These are phyloP conservation scores for Drosophila serrata DNA, from an alignment of 1,140 invertebrate genomes.

Conservation along the genomic window DNA sequence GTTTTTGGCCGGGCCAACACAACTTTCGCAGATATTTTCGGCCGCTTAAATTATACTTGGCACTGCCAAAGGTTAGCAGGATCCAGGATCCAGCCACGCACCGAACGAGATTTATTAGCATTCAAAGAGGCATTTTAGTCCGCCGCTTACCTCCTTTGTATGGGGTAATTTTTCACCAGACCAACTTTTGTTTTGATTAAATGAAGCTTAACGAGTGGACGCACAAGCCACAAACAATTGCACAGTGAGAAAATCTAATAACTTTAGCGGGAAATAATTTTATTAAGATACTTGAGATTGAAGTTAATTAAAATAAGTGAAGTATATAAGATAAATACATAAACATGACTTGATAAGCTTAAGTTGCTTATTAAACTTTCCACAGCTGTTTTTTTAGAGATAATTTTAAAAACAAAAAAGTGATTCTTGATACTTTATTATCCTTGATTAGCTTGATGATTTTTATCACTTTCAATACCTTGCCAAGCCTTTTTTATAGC, in stretches of 20 bases:
- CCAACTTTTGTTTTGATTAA: constrained; percentile 84
- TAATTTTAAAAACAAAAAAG: no score
- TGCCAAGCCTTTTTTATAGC: no score
- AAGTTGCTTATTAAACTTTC: no score
- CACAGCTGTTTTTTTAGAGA: no score
- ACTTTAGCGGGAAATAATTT: background rate
- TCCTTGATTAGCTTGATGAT: no score
- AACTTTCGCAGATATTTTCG: constrained; percentile 41
- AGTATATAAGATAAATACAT: no score
- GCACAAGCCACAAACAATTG: constrained; percentile 39
- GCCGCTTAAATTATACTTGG: constrained; percentile 65
- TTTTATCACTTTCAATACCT: no score
- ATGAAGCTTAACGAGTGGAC: constrained; percentile 79
- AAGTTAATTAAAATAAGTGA: no score
- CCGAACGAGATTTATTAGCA: constrained; percentile 82
- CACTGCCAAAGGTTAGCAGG: constrained; percentile 55
- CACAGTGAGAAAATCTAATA: constrained; percentile 9
- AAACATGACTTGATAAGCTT: no score
- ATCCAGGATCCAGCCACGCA: constrained; percentile 23
- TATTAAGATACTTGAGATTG: no score
- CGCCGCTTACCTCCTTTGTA: constrained; percentile 52
- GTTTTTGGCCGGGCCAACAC: constrained; percentile 22
- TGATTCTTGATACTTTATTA: no score
- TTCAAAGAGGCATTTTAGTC: constrained; percentile 78
- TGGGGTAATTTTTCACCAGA: constrained; percentile 74